Evolutionary conservation across 2,888 invertebrate genomes (phyloP), one percentile per base, ranked within the genome.

Genomic region (Pelosia muscerda): DNA sequence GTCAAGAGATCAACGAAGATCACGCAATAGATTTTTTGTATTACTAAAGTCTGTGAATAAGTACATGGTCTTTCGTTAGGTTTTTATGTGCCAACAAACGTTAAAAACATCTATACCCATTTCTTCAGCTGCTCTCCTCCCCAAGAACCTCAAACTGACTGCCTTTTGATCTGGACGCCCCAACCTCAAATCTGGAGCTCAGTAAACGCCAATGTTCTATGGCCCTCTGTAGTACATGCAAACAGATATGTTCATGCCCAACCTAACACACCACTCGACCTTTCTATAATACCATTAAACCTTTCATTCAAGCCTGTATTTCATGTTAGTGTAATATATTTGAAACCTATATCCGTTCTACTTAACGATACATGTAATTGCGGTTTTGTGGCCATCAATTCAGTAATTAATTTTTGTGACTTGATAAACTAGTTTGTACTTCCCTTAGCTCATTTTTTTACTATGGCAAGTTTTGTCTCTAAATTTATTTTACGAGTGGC

Each of bases 401-500:
- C 28, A 64, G 19, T 72, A 53, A 77, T 68, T 77, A 65, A 65
- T 68, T 69, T 74, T 58, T 10, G 68, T 57, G 66, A 72, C 72
- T 53, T 5, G 56, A 66, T 67, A 56, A 54, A 72, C 65, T 64
- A 49, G 69, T 63, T 71, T 54, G 28, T 58, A 60, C 13, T 61
- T 61, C 66, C 70, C 73, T 66, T 63, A 55, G 34, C 22, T 23
- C 2, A 4, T 34, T 15, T 13, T 38, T 49, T 49, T 49, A 49
- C 11, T 49, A 69, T 54, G 61, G 60, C 72, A 73, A 69, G 62
- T 72, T 73, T 74, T 74, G 69, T 68, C 31, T 72, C 77, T 81
- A 85, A 82, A 80, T 83, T 81, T 80, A 73, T 75, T 76, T 63
- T 63, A 77, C 68, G 69, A 78, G 76, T 34, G 25, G 53, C n/a